A percentile compares a stretch with the other conserved stretches of the same genome.
phyloP scores from a whole-genome alignment of 2,113 vertebrate species.

The Myotis yumanensis region DNA sequence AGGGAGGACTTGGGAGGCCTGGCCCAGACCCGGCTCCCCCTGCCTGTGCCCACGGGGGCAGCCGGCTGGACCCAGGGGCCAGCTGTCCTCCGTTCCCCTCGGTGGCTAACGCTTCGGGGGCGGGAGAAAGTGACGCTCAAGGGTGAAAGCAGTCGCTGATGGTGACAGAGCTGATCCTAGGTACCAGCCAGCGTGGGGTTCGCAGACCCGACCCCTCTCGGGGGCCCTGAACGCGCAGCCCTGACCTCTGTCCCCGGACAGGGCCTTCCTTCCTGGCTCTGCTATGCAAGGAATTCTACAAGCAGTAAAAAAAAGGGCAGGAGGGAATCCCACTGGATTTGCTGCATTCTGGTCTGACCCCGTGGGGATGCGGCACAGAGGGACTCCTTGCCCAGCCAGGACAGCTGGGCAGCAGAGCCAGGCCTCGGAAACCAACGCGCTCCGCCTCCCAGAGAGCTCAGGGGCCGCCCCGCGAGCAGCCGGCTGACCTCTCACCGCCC shows the following conservation, averaged over 20 bases:
- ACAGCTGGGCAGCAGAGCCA: not conserved
- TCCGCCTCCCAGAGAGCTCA: not conserved
- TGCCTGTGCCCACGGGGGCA: rapidly evolving
- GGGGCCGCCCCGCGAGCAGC: not conserved
- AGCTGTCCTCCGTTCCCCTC: not conserved
- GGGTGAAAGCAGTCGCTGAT: not conserved
- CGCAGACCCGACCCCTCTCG: not conserved
- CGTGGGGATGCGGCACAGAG: not conserved
- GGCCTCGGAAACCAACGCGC: not conserved
- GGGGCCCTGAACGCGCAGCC: not conserved
- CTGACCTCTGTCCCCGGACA: conserved; percentile 58
- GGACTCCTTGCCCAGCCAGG: not conserved
- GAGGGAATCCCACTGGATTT: not conserved
- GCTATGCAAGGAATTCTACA: conserved; percentile 71
- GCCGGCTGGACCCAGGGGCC: not conserved
- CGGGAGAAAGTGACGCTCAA: not conserved
- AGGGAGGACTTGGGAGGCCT: not conserved
- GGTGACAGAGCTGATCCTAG: not conserved
- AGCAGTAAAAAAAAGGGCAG: not conserved
- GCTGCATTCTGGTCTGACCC: conserved; percentile 1
- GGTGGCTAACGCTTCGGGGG: not conserved
- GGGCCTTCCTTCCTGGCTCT: not conserved
- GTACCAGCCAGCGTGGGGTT: not conserved
- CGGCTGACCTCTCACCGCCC: not conserved
- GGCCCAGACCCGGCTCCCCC: not conserved